Base-by-base conservation (phyloP, 2,113 vertebrate genomes). In the Romanogobio albipinnatus region DNA sequence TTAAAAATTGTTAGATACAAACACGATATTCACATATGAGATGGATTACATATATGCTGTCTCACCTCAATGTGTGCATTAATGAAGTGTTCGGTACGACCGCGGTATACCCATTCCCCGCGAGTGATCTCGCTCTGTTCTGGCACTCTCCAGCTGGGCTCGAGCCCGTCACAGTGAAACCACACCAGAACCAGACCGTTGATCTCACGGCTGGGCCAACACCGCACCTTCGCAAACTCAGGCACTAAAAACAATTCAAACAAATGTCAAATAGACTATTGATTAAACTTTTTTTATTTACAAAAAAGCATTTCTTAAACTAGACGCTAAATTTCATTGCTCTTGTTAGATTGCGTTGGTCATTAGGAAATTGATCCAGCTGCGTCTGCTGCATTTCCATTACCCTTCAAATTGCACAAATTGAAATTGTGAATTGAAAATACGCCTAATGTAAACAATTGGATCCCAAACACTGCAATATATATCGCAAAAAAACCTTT, bases 191-290 rank as follows among this genome's bases (percentile, higher is more conserved):
- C 90, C 92, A 93, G 91, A 1, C 91, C 83, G 0, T 93, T 96
- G 17, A 93, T 83, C 90, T 97, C 95, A 0, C 93, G 93, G 76
- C 90, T 95, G 0, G 83, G 91, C 96, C 96, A 96, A 5, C 90
- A 78, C 45, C 81, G 90, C 19, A 95, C 90, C 51, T 89, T 94
- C 0, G 94, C 95, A 51, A 94, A 93, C 29, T 93, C 91, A 0
- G 92, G 95, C 56, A 95, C 96, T 97, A 89, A 22, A 74, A 56
- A 5, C 86, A 10, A 22, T 49, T 2, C 10, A 49, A 49, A 75
- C 53, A 74, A 26, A 26, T 14, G 43, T 49, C 39, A 49, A 45
- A 49, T 49, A 22, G 17, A 70, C 17, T 39, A 39, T 0, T 5
- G 15, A 33, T 64, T 13, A 29, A 62, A 62, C 0, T 11, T 62